Evolutionary conservation across 1,140 invertebrate species (phyloP).

Genomic region (Phymastichus coffea): DNA sequence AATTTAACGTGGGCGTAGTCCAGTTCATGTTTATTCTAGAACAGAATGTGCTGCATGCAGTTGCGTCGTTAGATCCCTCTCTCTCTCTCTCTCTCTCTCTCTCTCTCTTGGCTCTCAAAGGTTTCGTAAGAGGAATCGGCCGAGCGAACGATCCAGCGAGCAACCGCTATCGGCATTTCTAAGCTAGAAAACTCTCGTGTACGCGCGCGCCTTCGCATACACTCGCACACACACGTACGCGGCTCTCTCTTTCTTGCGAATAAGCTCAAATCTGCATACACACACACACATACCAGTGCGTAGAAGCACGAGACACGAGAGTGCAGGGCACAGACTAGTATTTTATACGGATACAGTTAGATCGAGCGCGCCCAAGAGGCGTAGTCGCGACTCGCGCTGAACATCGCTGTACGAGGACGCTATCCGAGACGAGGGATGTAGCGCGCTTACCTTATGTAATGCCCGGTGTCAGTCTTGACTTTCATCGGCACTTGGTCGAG

Average conservation of each 20-base stretch:
- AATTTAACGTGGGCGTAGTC: constrained; percentile 24
- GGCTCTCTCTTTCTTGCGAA: constrained; percentile 15
- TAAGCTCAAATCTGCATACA: constrained; percentile 37
- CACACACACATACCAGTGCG: constrained; percentile 17
- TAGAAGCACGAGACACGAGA: no score
- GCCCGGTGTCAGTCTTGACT: no score
- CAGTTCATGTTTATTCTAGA: constrained; percentile 14
- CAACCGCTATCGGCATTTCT: constrained; percentile 20
- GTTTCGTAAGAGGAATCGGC: constrained; percentile 15
- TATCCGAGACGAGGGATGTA: no score
- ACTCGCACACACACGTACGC: not conserved
- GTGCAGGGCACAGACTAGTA: constrained; percentile 31
- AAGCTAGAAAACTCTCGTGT: constrained; percentile 16
- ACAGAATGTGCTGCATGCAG: constrained; percentile 19
- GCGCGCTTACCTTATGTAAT: no score
- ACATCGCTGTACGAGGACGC: not conserved
- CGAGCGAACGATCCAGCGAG: no score
- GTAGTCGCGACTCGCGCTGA: no score
- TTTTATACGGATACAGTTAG: constrained; percentile 39
- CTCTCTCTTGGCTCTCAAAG: not conserved
- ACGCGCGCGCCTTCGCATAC: not conserved
- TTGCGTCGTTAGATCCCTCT: constrained; percentile 21
- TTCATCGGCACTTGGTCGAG: not conserved
- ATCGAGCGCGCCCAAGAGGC: not conserved
- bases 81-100: not conserved